Conservation (phyloP, 2,113 vertebrate species). For the Callopanchax toddi region DNA sequence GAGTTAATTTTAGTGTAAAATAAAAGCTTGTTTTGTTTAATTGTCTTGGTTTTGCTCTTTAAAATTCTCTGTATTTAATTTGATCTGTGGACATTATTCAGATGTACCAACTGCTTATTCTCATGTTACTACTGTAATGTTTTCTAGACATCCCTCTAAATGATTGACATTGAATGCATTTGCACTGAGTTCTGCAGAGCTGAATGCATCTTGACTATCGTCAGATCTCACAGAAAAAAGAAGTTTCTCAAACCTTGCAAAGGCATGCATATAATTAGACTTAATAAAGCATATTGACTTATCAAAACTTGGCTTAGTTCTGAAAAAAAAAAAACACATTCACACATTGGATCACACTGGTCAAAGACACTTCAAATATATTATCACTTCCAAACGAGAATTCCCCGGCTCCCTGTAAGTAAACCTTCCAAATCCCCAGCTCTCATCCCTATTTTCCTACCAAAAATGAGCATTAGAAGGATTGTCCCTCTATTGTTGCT, state of each 20-base stretch:
- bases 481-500: constrained; percentile 75
- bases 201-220: not conserved
- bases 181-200: not conserved
- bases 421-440: constrained; percentile 72
- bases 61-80: too few relatives aligned
- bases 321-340: constrained; percentile 52
- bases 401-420: constrained; percentile 66
- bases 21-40: too few relatives aligned
- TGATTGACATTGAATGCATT: too few relatives aligned
- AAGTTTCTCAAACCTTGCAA: not conserved
- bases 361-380: constrained; percentile 60
- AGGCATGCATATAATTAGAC: constrained; percentile 8
- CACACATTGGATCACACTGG: constrained; percentile 34
- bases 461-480: constrained; percentile 68
- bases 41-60: too few relatives aligned
- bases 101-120: too few relatives aligned
- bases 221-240: not conserved
- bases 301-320: constrained; percentile 26
- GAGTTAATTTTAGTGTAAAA: not conserved
- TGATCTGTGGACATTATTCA: too few relatives aligned
- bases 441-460: constrained; percentile 72
- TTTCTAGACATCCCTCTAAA: too few relatives aligned
- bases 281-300: not conserved
- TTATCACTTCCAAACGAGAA: constrained; percentile 65
- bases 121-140: too few relatives aligned